These are phyloP conservation scores for Acleris emargana DNA, from an alignment of 2,888 invertebrate species.

Conservation along the genomic window DNA sequence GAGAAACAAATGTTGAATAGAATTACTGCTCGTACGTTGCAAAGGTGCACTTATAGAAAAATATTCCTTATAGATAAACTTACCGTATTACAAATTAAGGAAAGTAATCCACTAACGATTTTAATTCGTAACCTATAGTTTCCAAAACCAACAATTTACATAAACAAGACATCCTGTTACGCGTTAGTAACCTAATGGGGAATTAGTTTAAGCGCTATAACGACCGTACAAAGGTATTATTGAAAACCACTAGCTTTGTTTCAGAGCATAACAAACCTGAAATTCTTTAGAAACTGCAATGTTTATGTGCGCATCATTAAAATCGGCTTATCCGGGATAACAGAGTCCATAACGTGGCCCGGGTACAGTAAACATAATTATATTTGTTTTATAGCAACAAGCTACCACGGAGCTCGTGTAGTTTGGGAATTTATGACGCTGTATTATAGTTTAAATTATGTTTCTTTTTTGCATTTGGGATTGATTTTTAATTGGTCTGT, in stretches of 20 bases:
- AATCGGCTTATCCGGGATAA: conserved; percentile 34
- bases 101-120: too few species aligned
- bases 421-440: conserved; percentile 10
- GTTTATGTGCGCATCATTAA: conserved; percentile 35
- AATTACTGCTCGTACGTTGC: too few species aligned
- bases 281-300: conserved; percentile 25
- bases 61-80: too few species aligned
- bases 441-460: neutral
- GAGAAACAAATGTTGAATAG: too few species aligned
- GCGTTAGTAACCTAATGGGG: too few species aligned
- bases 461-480: neutral
- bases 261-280: neutral
- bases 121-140: too few species aligned
- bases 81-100: too few species aligned
- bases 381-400: conserved; percentile 25
- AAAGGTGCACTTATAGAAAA: too few species aligned
- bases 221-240: neutral
- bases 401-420: conserved; percentile 11
- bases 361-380: conserved; percentile 32
- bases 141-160: too few species aligned
- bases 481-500: too few species aligned
- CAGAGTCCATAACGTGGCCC: conserved; percentile 28
- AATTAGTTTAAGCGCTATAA: too few species aligned
- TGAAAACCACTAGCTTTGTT: neutral
- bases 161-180: too few species aligned